A percentile compares a stretch with the other conserved stretches of the same genome.
phyloP scores from a whole-genome alignment of 2,797 vertebrate genomes.

The Mareca penelope region DNA sequence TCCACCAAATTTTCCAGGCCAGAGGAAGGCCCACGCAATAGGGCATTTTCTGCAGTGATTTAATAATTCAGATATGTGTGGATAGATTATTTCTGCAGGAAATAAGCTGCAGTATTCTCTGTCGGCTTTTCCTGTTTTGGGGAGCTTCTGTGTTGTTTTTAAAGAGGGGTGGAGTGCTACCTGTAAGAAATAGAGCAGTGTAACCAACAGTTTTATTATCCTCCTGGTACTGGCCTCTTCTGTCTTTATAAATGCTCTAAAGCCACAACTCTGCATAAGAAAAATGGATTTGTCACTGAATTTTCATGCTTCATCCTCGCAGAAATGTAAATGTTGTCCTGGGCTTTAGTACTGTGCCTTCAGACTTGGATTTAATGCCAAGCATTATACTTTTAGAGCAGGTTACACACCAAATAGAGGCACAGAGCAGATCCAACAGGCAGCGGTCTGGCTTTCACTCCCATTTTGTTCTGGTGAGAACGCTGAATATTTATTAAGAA shows the following conservation, averaged over 20 bases:
- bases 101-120: background rate
- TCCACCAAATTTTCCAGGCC: background rate
- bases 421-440: slow-evolving; percentile 57
- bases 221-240: background rate
- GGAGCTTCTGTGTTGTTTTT: background rate
- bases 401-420: slow-evolving; percentile 66
- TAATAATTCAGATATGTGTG: background rate
- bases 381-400: slow-evolving; percentile 76
- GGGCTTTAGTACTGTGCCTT: slow-evolving; percentile 73
- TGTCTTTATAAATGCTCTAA: slow-evolving; percentile 58
- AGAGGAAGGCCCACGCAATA: background rate
- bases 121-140: background rate
- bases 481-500: slow-evolving; percentile 66
- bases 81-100: background rate
- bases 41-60: background rate
- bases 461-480: slow-evolving; percentile 53
- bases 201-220: slow-evolving; percentile 31
- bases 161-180: background rate
- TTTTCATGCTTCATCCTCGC: slow-evolving; percentile 67
- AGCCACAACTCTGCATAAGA: slow-evolving; percentile 63
- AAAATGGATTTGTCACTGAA: slow-evolving; percentile 78
- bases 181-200: background rate
- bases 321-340: slow-evolving; percentile 78
- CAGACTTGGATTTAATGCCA: slow-evolving; percentile 71
- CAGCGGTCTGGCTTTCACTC: slow-evolving; percentile 52